Conservation (phyloP, 2,888 invertebrate genomes). For the Pomacea canaliculata region DNA sequence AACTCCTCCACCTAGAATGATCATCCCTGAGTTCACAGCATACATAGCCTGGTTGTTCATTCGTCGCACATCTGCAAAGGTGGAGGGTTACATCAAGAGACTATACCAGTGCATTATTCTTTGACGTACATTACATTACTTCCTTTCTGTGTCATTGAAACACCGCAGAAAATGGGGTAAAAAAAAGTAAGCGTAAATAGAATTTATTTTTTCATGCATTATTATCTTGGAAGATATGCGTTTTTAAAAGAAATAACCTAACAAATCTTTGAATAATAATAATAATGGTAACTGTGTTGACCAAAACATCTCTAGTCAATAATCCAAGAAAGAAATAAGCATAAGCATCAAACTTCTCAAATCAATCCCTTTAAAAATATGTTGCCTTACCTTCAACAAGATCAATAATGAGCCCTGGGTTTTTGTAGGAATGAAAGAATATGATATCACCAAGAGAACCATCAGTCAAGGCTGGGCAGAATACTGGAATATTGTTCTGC, state of each 20-base stretch:
- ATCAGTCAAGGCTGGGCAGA: conserved; percentile 97
- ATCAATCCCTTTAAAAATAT: neutral
- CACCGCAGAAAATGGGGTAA: neutral
- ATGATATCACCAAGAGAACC: conserved; percentile 98
- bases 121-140: too few relatives aligned
- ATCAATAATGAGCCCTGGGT: conserved; percentile 92
- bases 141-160: neutral
- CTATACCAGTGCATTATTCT: neutral
- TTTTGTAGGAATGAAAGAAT: conserved; percentile 95
- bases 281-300: too few relatives aligned
- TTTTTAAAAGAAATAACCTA: too few relatives aligned
- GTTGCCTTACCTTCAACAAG: conserved; percentile 81
- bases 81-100: neutral
- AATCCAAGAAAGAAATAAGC: too few relatives aligned
- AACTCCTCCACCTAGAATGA: conserved; percentile 95
- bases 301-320: neutral
- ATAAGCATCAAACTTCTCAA: too few relatives aligned
- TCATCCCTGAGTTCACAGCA: conserved; percentile 93
- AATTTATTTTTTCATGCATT: neutral
- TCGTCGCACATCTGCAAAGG: conserved; percentile 81
- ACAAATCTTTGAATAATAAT: too few relatives aligned
- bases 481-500: conserved; percentile 93
- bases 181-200: neutral
- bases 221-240: neutral
- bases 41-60: conserved; percentile 95